Base-by-base conservation (phyloP, 2,888 invertebrate species). In the Thera obeliscata region DNA sequence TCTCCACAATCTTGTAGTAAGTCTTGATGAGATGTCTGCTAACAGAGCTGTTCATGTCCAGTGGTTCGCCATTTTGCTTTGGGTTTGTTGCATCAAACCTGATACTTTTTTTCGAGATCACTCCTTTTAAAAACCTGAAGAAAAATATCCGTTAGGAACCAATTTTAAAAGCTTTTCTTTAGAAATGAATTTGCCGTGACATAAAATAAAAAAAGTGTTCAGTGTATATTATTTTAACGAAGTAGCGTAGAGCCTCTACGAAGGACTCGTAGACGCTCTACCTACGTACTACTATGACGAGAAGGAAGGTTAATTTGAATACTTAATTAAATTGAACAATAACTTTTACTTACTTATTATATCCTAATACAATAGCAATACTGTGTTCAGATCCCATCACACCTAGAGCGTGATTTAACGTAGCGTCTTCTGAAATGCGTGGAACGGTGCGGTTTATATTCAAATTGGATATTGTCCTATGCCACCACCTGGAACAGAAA, bases 401-500 rank as follows among this genome's bases (percentile, higher is more conserved):
- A 9, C 64, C 61, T 0, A 84, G 67, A 2, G 83, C 83, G 3
- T 80, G 78, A 41, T 66, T 43, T 46, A 83, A 79, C 0, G 81
- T 66, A 9, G 67, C 66, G 56, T 97, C 85, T 55, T 94, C 88
- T 2, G 94, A 86, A 3, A 96, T 89, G 52, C 63, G 58, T 0
- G 85, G 83, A 50, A 83, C 78, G 2, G 75, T 61, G 2, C 74
- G 74, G 33, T 78, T 74, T 9, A 85, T 69, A 61, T 80, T 72
- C 68, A 87, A 69, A 67, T 82, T 81, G 1, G 80, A 74, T 69
- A 85, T 76, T 22, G 93, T 89, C 7, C 93, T 87, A 72, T 96
- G 94, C 96, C 96, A 97, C 98, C 98, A 98, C 95, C 97, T 96
- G 78, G 48, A 61, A 57, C 38, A 3, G 2, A 3, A 52, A 52